Percentiles rank a stretch among this genome's conserved stretches.
phyloP scores from a whole-genome alignment of 2,797 vertebrate species.

The Pseudochirops cupreus region DNA sequence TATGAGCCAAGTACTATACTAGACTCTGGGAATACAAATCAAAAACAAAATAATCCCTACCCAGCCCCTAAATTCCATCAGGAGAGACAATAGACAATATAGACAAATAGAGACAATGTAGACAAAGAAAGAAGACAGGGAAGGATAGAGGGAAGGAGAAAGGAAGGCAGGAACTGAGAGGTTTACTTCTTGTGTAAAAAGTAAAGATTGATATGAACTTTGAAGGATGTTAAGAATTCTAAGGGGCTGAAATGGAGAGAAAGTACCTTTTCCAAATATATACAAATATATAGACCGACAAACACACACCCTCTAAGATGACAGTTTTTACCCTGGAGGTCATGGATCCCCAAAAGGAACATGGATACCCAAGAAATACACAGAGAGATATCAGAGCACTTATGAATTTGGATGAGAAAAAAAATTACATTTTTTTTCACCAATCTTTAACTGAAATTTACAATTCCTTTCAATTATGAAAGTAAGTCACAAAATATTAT shows the following conservation, averaged over 20 bases:
- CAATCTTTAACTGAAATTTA: neutral
- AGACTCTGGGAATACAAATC: neutral
- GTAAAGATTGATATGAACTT: too few species aligned
- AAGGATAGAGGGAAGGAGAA: neutral
- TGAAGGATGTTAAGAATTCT: too few species aligned
- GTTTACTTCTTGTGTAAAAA: too few species aligned
- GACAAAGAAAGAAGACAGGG: neutral
- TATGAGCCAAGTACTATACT: neutral
- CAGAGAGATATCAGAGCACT: neutral
- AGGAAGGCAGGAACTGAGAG: neutral
- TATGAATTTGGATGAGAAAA: neutral
- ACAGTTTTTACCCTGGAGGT: too few species aligned
- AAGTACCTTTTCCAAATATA: neutral
- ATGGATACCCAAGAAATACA: neutral
- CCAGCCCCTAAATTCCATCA: slow-evolving; percentile 10
- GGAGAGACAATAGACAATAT: too few species aligned
- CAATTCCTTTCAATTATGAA: neutral
- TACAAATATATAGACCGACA: neutral
- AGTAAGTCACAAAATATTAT: neutral
- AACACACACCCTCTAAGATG: neutral
- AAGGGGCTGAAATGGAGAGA: neutral
- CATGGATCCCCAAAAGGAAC: too few species aligned
- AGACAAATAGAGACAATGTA: too few species aligned
- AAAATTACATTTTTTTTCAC: neutral
- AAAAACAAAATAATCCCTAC: neutral